phyloP scores from a whole-genome alignment of 2,888 invertebrate species.

The Liposcelis brunnea region DNA sequence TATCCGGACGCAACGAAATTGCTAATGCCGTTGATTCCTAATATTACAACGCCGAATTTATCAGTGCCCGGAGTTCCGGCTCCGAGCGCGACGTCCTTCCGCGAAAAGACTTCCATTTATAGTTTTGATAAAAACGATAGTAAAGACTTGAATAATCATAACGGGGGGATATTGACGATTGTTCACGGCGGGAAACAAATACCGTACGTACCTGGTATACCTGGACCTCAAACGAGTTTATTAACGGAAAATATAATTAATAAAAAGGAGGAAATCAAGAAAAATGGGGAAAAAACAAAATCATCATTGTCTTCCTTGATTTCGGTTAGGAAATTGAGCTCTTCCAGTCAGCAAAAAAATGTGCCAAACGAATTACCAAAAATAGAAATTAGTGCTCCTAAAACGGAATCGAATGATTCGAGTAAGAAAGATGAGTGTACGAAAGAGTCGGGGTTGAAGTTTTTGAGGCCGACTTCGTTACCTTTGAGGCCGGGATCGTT shows the following conservation, averaged over 20 bases:
- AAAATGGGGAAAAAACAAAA: background rate
- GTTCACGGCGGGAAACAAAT: conserved; percentile 56
- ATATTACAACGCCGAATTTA: conserved; percentile 35
- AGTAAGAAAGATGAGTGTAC: background rate
- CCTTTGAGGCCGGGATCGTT: conserved; percentile 72
- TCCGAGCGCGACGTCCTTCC: conserved; percentile 22
- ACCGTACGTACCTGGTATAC: conserved; percentile 74
- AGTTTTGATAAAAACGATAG: background rate
- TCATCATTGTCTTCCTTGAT: background rate
- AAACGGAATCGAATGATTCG: background rate
- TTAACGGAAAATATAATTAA: conserved; percentile 13
- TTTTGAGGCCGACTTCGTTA: conserved; percentile 63
- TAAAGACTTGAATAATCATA: conserved; percentile 8
- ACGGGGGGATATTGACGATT: conserved; percentile 44
- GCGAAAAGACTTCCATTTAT: conserved; percentile 14
- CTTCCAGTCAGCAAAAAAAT: conserved; percentile 18
- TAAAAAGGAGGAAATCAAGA: background rate
- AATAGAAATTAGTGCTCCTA: conserved; percentile 4
- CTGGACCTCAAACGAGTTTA: conserved; percentile 52
- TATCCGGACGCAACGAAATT: conserved; percentile 36
- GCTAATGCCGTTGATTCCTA: conserved; percentile 35
- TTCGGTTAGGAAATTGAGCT: conserved; percentile 12
- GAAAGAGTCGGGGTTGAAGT: conserved; percentile 32
- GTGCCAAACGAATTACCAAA: conserved; percentile 17
- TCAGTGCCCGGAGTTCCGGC: conserved; percentile 28